These are phyloP conservation scores for Rhinatrema bivittatum DNA, from an alignment of 2,797 vertebrate species.

Conservation along the genomic window DNA sequence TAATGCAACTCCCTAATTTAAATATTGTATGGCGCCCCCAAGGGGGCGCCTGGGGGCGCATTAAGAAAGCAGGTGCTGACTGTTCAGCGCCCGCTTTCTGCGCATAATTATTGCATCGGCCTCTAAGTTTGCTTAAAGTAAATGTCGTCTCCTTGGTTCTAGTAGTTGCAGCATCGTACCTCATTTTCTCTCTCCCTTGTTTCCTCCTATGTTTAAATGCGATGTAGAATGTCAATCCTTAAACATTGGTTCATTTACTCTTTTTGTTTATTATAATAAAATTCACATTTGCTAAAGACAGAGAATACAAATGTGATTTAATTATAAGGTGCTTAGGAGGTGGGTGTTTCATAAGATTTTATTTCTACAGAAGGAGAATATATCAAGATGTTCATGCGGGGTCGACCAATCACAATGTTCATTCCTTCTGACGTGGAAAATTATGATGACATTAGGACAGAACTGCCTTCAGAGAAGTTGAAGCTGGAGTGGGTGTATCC, in stretches of 20 bases:
- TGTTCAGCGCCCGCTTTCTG: too few species aligned
- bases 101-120: too few species aligned
- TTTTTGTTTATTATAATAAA: not conserved
- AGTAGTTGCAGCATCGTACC: too few species aligned
- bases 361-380: constrained; percentile 83
- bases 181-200: too few species aligned
- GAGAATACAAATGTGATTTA: constrained; percentile 18
- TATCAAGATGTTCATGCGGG: constrained; percentile 98
- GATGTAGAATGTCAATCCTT: not conserved
- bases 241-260: constrained; percentile 5
- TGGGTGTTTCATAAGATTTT: constrained; percentile 36
- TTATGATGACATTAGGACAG: constrained; percentile 83
- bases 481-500: constrained; percentile 99
- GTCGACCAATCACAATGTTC: constrained; percentile 97
- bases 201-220: not conserved
- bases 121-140: too few species aligned
- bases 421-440: constrained; percentile 89
- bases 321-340: too few species aligned
- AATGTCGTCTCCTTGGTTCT: too few species aligned
- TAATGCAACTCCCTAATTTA: too few species aligned
- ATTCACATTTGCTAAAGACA: constrained; percentile 4
- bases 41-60: too few species aligned
- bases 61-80: too few species aligned
- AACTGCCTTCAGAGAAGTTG: constrained; percentile 87
- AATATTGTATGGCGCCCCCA: too few species aligned